Evolutionary conservation across 2,797 vertebrate species (phyloP).

Genomic region (Prunella strophiata): DNA sequence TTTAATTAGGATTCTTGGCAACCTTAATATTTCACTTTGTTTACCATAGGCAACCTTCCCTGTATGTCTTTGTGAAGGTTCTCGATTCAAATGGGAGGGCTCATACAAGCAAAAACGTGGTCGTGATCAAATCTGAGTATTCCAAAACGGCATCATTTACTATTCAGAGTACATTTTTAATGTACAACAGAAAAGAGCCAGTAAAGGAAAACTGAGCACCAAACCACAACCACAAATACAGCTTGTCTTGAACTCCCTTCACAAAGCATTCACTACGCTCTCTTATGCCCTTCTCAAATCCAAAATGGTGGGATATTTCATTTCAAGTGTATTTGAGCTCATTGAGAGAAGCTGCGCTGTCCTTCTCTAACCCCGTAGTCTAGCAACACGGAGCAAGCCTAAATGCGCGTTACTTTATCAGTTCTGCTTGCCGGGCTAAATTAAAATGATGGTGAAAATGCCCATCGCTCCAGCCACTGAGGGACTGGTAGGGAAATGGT

Average conservation of each 20-base stretch:
- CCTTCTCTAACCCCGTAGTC: slow-evolving; percentile 18
- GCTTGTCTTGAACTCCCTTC: background rate
- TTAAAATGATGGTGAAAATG: slow-evolving; percentile 71
- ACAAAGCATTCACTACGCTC: background rate
- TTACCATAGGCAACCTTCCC: background rate
- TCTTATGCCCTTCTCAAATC: background rate
- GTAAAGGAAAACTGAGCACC: background rate
- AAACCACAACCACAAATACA: background rate
- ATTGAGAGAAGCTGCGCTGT: background rate
- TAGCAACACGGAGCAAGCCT: slow-evolving; percentile 28
- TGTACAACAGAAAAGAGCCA: background rate
- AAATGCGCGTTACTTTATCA: slow-evolving; percentile 59
- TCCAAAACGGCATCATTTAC: background rate
- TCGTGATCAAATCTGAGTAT: background rate
- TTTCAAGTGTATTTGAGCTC: background rate
- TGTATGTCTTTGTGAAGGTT: background rate
- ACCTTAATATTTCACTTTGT: background rate
- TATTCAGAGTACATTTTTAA: background rate
- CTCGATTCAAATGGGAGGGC: background rate
- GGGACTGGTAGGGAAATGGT: slow-evolving; percentile 60
- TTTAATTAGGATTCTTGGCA: background rate
- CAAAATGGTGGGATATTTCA: slow-evolving; percentile 36
- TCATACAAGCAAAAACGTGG: background rate
- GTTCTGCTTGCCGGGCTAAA: slow-evolving; percentile 72
- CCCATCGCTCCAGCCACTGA: slow-evolving; percentile 34